Conservation (phyloP, 2,888 invertebrate species). For the Eledona agricola region DNA sequence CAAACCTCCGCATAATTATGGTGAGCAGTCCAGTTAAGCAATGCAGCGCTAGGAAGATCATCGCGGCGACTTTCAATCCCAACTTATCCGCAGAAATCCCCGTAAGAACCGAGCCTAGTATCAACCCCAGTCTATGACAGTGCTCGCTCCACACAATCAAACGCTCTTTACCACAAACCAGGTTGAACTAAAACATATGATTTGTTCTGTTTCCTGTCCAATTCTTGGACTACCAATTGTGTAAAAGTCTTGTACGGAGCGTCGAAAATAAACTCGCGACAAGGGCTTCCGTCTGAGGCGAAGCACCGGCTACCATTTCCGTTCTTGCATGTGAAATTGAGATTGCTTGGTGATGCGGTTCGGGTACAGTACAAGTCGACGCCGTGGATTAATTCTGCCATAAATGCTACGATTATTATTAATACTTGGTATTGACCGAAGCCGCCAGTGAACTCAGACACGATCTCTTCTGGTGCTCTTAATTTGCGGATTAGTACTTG, state of each 20-base stretch:
- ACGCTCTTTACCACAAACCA: conserved; percentile 4
- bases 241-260: background rate
- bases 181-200: background rate
- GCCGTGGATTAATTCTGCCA: conserved; percentile 1
- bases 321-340: conserved; percentile 6
- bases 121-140: conserved; percentile 1
- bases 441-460: background rate
- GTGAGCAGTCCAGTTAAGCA: conserved; percentile 5
- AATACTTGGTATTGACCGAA: conserved; percentile 5
- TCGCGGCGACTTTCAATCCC: conserved; percentile 3
- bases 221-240: background rate
- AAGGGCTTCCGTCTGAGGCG: conserved; percentile 2
- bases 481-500: no score
- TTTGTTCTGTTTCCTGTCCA: background rate
- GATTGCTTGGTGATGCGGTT: background rate
- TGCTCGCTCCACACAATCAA: background rate
- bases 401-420: background rate
- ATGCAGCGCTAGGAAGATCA: conserved; percentile 11
- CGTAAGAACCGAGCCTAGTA: conserved; percentile 2
- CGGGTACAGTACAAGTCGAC: background rate
- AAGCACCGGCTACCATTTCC: conserved; percentile 1
- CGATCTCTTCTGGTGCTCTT: conserved; percentile 14
- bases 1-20: background rate
- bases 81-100: conserved; percentile 4
- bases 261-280: background rate